Evolutionary conservation across 2,888 invertebrate species (phyloP), one percentile per base, ranked within the genome.

Genomic region (Troides oblongomaculatus): DNA sequence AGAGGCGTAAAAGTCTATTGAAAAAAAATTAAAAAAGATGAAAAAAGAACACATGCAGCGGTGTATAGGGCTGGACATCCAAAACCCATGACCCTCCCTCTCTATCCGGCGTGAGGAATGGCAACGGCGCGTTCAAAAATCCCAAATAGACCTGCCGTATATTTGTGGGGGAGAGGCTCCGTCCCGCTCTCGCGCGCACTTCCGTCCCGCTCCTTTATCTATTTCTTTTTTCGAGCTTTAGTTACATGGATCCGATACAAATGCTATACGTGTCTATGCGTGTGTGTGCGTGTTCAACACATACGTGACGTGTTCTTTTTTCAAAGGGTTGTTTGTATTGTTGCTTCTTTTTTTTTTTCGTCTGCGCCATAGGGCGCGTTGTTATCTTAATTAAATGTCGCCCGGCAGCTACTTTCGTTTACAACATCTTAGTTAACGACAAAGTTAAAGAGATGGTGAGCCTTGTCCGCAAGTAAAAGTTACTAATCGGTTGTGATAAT

Each of bases 101-200:
- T 66, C 30, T 63, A 53, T 69, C 39, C 69, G 30, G 17, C 36
- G 66, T 67, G 68, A 69, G 66, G 71, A 30, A 68, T 66, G 74
- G 74, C 75, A 75, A 74, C 74, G 71, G 50, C 73, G 74, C 75
- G 62, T 62, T 70, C 39, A 74, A 67, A 72, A 72, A 75, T 68
- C 67, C 61, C 70, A 72, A 76, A 76, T 75, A 75, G 76, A 71
- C 64, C 68, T 74, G 68, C 75, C 78, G 74, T 76, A 73, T 74
- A 75, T 73, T 75, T 79, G 76, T 76, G 76, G 77, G 78, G 81
- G 79, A 76, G 75, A 73, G 64, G 57, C 7, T 25, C 73, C 18
- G 4, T 83, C 80, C 72, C 77, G 12, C 57, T 81, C 80, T 71
- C 63, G 46, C 77, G 0, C 30, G 67, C 74, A 72, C 18, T 50